These are phyloP conservation scores for Gasterosteus nipponicus DNA, from an alignment of 2,113 vertebrate genomes.

Conservation along the genomic window DNA sequence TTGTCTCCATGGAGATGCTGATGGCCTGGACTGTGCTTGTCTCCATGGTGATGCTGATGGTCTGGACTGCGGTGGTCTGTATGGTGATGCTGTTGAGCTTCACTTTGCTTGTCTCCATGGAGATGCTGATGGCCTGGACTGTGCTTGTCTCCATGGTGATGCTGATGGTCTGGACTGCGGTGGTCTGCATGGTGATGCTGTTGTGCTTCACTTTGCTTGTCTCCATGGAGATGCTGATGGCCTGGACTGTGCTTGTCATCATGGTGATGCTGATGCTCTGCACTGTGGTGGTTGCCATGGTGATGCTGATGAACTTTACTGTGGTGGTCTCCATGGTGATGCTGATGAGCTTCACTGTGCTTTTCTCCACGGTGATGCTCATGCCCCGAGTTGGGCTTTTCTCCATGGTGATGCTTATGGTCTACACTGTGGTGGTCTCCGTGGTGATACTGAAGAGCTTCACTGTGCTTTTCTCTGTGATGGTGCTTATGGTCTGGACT, in stretches of 20 bases:
- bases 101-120: conserved; percentile 16
- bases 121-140: background rate
- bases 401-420: conserved; percentile 24
- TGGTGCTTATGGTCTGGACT: background rate
- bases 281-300: conserved; percentile 15
- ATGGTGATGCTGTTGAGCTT: background rate
- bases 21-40: background rate
- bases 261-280: background rate
- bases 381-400: background rate
- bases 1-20: conserved; percentile 37
- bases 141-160: conserved; percentile 28
- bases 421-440: no score
- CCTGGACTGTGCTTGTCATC: conserved; percentile 9
- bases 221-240: conserved; percentile 12
- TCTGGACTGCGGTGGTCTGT: background rate
- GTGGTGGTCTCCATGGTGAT: conserved; percentile 4
- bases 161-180: background rate
- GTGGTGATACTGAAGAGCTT: no score
- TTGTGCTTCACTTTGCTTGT: background rate
- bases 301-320: background rate
- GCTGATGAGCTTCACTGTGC: background rate
- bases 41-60: conserved; percentile 5
- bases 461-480: no score
- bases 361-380: conserved; percentile 30
- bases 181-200: conserved; percentile 34